Base-by-base conservation (phyloP, 1,140 invertebrate genomes). In the Cephus cinctus region DNA sequence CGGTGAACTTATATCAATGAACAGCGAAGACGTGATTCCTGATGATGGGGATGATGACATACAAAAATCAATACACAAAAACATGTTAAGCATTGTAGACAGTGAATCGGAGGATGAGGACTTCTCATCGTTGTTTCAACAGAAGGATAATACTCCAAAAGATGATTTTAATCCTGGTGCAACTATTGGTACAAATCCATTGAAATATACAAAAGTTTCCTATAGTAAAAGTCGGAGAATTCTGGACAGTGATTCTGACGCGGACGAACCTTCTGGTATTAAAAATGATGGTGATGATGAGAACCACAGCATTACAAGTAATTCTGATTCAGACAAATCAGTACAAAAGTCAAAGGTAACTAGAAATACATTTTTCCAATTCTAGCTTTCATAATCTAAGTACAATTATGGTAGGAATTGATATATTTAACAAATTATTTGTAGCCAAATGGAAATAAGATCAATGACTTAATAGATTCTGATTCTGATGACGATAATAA, bases 231-330 rank as follows among this genome's bases (percentile, higher is more conserved):
- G 25, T 9, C 15, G 14, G 19, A 45, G 9, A 27, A 3, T 56
- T 16, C 20, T 59, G 11, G 56, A 61, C 14, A 56, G 46, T 9
- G 56, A 66, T 35, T 59, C 56, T 11, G 54, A 54, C n/a, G n/a
- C n/a, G 16, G 51, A 59, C 16, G 32, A 50, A 1, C 31, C n/a
- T 19, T n/a, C n/a, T n/a, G n/a, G n/a, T n/a, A n/a, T n/a, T n/a
- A n/a, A n/a, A n/a, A 18, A 11, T 12, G 27, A 2, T 30, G 27
- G 12, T 30, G 3, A 30, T 30, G 12, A 12, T 11, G 27, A 30
- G 12, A 9, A 2, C 14, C 3, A 9, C 11, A 30, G 27, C 3
- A 30, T 30, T 30, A 30, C 3, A 9, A 30, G 4, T 30, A 12
- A 11, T 9, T 9, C 27, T 30, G 27, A 30, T 30, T 11, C 11